Conservation (phyloP, 2,888 invertebrate species). For the Dromius quadrimaculatus region DNA sequence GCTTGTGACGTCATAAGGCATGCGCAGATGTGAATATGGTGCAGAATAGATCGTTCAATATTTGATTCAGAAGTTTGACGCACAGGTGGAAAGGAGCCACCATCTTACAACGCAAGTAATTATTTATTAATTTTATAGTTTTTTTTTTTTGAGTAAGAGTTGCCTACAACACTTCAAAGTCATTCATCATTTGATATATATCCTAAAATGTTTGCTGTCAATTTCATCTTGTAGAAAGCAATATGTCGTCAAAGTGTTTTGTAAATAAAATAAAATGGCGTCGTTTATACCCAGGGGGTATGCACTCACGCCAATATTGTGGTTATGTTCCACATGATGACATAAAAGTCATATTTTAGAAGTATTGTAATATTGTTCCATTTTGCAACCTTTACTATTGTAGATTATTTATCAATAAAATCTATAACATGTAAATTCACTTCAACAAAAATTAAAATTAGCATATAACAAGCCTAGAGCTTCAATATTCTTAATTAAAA, state of each 20-base stretch:
- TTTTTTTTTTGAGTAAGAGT: not conserved
- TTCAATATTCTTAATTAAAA: no score
- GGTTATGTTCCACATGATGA: slow-evolving; percentile 25
- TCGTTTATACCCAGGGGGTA: slow-evolving; percentile 5
- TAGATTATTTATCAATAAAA: no score
- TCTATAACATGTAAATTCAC: no score
- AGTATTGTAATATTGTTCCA: slow-evolving; percentile 27
- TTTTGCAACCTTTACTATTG: not conserved
- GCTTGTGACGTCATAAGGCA: slow-evolving; percentile 44
- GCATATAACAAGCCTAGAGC: no score
- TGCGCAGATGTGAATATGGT: slow-evolving; percentile 9
- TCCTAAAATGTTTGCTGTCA: slow-evolving; percentile 32
- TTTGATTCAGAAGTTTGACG: slow-evolving; percentile 40
- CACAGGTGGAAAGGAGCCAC: slow-evolving; percentile 36
- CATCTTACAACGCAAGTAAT: slow-evolving; percentile 26
- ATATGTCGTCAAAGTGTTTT: slow-evolving; percentile 35
- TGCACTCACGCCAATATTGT: slow-evolving; percentile 41
- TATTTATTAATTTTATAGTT: slow-evolving; percentile 17
- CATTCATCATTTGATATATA: no score
- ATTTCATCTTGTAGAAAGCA: slow-evolving; percentile 35
- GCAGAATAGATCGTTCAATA: slow-evolving; percentile 36
- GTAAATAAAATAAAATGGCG: slow-evolving; percentile 22
- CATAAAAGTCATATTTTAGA: slow-evolving; percentile 31
- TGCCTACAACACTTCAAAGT: no score
- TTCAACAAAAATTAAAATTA: no score